Conservation (phyloP, 2,113 vertebrate species). For the Trichomycterus rosablanca region DNA sequence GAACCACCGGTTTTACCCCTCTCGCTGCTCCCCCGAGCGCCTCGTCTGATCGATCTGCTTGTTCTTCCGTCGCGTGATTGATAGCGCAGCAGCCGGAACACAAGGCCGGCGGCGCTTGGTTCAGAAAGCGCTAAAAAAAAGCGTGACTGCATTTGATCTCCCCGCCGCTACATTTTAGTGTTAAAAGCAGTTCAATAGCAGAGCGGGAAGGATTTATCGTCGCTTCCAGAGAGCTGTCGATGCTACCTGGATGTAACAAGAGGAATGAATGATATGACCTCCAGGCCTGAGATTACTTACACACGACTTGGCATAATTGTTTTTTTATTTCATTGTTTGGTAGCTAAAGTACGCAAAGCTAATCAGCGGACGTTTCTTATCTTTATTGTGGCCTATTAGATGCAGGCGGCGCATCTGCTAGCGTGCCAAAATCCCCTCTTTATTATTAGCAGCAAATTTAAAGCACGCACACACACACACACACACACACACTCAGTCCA, state of each 20-base stretch:
- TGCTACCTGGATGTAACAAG: neutral
- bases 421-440: neutral
- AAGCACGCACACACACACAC: slow-evolving; percentile 15
- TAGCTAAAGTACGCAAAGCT: neutral
- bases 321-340: too few relatives aligned
- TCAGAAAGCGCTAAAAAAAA: slow-evolving; percentile 54
- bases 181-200: slow-evolving; percentile 76
- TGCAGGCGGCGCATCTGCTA: too few relatives aligned
- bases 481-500: slow-evolving; percentile 57
- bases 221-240: slow-evolving; percentile 36
- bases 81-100: slow-evolving; percentile 64
- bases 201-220: slow-evolving; percentile 63
- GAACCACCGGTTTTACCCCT: slow-evolving; percentile 9
- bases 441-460: slow-evolving; percentile 12
- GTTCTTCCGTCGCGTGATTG: slow-evolving; percentile 62
- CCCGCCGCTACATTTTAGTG: slow-evolving; percentile 70
- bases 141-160: slow-evolving; percentile 53
- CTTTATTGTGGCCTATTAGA: neutral
- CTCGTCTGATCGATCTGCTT: slow-evolving; percentile 65
- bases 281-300: slow-evolving; percentile 8
- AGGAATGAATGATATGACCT: slow-evolving; percentile 10
- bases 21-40: slow-evolving; percentile 29
- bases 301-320: too few relatives aligned
- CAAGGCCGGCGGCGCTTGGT: slow-evolving; percentile 62
- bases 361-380: too few relatives aligned